Base-by-base conservation (phyloP, 2,113 vertebrate species). In the Oceanites oceanicus region DNA sequence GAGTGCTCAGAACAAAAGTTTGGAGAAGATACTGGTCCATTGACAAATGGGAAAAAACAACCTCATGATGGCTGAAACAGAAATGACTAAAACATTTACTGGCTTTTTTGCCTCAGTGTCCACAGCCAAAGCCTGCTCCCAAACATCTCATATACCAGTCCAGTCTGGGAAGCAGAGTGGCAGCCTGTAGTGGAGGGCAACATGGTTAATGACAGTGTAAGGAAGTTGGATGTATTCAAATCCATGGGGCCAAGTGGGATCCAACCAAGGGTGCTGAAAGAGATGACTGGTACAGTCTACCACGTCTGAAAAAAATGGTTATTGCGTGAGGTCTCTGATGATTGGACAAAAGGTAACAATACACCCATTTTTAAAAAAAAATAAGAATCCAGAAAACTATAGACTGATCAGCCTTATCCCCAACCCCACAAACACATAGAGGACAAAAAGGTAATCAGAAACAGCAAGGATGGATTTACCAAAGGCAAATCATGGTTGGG, bases 131-230 rank as follows among this genome's bases (percentile, higher is more conserved):
- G 4, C 13, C 18, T 75, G 18, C 30, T 76, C 20, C 15, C 45
- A 65, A 30, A 44, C 3, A 26, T 22, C 17, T 61, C 34, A 17
- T 23, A 19, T n/a, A 59, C 7, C 56, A 34, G 10, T 21, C 38
- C 22, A 52, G 13, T 22, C 47, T 67, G 26, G 15, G 36, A 89
- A 76, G 20, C 5, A 50, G 40, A 63, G n/a, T 3, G 13, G 27
- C 23, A 75, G 30, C 7, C 5, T 1, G 5, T 8, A 67, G 14
- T 40, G 47, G 38, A 52, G 8, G 5, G 7, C 10, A 80, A 40
- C 23, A 58, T 2, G 4, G 22, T 34, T 45, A 72, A 21, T 18
- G 49, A 38, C 1, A 0, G 2, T 11, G 4, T 47, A 45, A 70
- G 36, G 13, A 76, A 29, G 13, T 1, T 65, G 32, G 9, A 50